Percentiles rank a stretch among this genome's conserved stretches.
These are phyloP conservation scores for Goniozus legneri DNA, from an alignment of 1,140 invertebrate genomes.

Conservation along the genomic window DNA sequence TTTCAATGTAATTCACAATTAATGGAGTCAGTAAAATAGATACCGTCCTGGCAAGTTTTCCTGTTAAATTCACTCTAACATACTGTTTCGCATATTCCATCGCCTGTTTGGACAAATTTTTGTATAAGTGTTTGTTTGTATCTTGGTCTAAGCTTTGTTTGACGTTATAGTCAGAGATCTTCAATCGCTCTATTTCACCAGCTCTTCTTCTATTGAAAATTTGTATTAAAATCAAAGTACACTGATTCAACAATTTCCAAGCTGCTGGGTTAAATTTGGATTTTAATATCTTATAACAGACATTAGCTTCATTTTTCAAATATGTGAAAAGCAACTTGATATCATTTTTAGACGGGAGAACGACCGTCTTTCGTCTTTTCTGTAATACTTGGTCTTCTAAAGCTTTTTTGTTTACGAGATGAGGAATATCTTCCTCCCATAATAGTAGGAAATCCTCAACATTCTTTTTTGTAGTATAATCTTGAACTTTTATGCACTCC, in stretches of 20 bases:
- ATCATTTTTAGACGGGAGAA: not conserved
- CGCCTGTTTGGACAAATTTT: slow-evolving; percentile 3
- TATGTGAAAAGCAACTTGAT: slow-evolving; percentile 7
- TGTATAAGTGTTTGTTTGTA: slow-evolving; percentile 4
- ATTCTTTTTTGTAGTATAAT: slow-evolving; percentile 1
- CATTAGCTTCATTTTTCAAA: too few relatives aligned
- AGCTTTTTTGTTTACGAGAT: slow-evolving; percentile 7
- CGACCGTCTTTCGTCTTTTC: not conserved
- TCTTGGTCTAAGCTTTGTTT: slow-evolving; percentile 1
- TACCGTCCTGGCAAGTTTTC: slow-evolving; percentile 9
- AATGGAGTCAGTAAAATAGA: slow-evolving; percentile 6
- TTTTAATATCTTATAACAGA: too few relatives aligned
- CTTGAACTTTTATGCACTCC: slow-evolving; percentile 8
- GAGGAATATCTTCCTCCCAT: slow-evolving; percentile 1
- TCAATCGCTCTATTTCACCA: slow-evolving; percentile 9
- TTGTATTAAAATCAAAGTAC: too few relatives aligned
- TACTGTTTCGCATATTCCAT: not conserved
- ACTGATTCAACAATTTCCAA: too few relatives aligned
- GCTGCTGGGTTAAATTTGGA: too few relatives aligned
- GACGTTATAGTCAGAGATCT: slow-evolving; percentile 11
- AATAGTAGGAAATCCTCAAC: slow-evolving; percentile 13
- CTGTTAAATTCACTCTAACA: slow-evolving; percentile 2
- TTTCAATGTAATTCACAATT: slow-evolving; percentile 6
- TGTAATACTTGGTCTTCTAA: slow-evolving; percentile 8
- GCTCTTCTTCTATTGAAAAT: too few relatives aligned